phyloP scores from a whole-genome alignment of 2,888 invertebrate genomes.

The Leucoptera coffeella region DNA sequence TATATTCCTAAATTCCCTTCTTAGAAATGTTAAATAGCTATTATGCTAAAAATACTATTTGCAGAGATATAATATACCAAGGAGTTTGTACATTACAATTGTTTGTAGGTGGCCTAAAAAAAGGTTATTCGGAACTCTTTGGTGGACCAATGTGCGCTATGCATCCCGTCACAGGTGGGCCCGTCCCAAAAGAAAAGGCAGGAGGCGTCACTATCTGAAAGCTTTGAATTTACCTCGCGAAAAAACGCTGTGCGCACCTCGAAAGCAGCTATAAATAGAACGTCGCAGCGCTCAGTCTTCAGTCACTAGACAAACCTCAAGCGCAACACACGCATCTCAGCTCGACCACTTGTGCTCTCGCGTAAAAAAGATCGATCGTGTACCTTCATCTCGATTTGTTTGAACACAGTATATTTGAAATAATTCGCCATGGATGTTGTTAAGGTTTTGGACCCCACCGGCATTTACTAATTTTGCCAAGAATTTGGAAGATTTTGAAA shows the following conservation, averaged over 20 bases:
- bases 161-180: conserved; percentile 17
- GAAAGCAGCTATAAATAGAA: conserved; percentile 32
- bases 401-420: too few relatives aligned
- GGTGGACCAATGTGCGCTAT: too few relatives aligned
- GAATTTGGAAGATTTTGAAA: conserved; percentile 1
- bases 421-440: conserved; percentile 31
- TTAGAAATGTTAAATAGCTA: too few relatives aligned
- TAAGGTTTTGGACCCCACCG: conserved; percentile 44
- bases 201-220: conserved; percentile 43
- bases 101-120: too few relatives aligned
- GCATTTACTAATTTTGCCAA: conserved; percentile 28
- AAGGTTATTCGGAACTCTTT: too few relatives aligned
- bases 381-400: too few relatives aligned
- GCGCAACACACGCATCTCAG: conserved; percentile 23
- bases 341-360: too few relatives aligned
- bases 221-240: conserved; percentile 47
- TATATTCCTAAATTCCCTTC: too few relatives aligned
- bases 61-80: too few relatives aligned
- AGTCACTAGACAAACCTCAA: conserved; percentile 25
- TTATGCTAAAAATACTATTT: too few relatives aligned
- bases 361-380: conserved; percentile 48
- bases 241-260: conserved; percentile 39
- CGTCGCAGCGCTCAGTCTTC: conserved; percentile 29
- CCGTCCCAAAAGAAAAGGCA: conserved; percentile 21
- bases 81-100: too few relatives aligned